Percentiles rank a stretch among this genome's conserved stretches.
These are phyloP conservation scores for Malurus cyaneus DNA, from an alignment of 2,113 vertebrate species.

Conservation along the genomic window DNA sequence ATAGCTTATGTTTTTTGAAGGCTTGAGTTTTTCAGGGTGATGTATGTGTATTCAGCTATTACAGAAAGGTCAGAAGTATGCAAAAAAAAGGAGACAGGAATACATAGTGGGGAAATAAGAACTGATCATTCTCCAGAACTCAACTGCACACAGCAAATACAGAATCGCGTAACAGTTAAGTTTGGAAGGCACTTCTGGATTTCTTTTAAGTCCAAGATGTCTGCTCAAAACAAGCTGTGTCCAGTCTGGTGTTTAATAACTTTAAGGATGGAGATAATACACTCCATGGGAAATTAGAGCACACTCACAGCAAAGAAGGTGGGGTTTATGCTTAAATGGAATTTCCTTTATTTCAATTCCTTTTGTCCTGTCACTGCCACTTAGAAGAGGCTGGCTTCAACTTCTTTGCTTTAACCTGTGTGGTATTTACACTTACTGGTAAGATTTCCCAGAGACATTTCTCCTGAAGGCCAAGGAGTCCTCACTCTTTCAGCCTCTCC, in stretches of 20 bases:
- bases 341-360: background rate
- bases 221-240: background rate
- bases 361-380: background rate
- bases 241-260: background rate
- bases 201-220: background rate
- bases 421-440: background rate
- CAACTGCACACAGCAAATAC: fast-evolving
- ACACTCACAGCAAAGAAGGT: background rate
- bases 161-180: too few species aligned
- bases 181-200: background rate
- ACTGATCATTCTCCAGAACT: background rate
- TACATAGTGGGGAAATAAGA: background rate
- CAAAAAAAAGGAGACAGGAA: background rate
- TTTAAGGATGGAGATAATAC: background rate
- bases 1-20: background rate
- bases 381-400: background rate
- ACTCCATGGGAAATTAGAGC: background rate
- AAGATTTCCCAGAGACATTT: background rate
- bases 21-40: background rate
- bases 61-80: background rate
- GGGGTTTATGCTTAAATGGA: background rate
- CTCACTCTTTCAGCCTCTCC: background rate
- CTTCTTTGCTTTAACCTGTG: background rate
- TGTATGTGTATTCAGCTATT: background rate
- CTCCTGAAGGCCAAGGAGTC: background rate